phyloP scores from a whole-genome alignment of 2,113 vertebrate species.

The Mesocricetus auratus region DNA sequence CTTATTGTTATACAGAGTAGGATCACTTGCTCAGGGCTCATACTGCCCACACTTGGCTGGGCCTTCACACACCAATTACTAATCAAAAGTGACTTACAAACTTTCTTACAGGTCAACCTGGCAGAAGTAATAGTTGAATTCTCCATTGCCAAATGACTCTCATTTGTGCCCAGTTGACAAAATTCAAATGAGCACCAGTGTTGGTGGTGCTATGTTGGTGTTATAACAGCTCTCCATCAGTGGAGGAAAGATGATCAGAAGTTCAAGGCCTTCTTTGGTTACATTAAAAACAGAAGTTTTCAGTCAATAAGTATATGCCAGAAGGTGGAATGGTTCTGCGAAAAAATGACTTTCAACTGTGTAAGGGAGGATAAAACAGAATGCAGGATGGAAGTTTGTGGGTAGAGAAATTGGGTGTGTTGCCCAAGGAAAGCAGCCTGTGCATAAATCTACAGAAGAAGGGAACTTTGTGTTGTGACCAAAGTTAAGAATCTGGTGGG shows the following conservation, averaged over 20 bases:
- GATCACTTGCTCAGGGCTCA: neutral
- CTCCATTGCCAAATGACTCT: neutral
- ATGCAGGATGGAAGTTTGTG: neutral
- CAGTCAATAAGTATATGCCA: neutral
- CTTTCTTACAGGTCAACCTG: neutral
- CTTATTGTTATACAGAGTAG: neutral
- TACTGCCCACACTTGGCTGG: fast-evolving
- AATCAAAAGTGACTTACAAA: neutral
- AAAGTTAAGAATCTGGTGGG: neutral
- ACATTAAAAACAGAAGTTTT: neutral
- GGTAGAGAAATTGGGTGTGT: neutral
- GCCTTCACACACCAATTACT: neutral
- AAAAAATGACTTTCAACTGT: neutral
- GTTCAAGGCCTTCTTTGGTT: neutral
- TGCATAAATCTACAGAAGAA: neutral
- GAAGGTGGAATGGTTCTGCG: neutral
- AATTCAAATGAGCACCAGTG: neutral
- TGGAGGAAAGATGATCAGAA: neutral
- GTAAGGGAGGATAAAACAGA: neutral
- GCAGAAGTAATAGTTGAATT: neutral
- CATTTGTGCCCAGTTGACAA: neutral
- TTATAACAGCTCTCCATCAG: neutral
- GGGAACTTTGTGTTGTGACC: neutral
- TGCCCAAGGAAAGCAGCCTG: neutral
- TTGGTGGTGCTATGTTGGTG: neutral